Conservation (phyloP, 2,888 invertebrate species). For the Holacanthella duospinosa region DNA sequence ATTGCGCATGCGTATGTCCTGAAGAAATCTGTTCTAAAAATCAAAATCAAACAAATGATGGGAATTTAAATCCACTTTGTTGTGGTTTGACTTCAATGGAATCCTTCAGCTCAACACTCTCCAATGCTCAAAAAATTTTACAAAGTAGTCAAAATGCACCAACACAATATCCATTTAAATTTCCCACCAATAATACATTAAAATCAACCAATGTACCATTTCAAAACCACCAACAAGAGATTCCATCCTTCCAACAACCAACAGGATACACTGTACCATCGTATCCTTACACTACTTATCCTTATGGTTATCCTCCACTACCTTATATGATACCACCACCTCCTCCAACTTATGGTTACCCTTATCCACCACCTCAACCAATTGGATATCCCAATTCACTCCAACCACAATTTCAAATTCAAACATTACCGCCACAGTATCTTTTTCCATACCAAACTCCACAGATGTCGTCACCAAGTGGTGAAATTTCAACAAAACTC, state of each 20-base stretch:
- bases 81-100: background rate
- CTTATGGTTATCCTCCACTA: background rate
- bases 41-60: too few relatives aligned
- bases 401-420: background rate
- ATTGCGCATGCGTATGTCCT: background rate
- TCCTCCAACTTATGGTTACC: background rate
- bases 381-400: background rate
- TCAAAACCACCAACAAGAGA: background rate
- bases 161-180: background rate
- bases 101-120: background rate
- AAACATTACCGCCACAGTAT: background rate
- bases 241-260: background rate
- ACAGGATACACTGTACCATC: background rate
- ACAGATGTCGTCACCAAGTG: background rate
- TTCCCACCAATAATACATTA: background rate
- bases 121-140: background rate
- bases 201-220: background rate
- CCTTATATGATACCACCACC: background rate
- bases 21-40: background rate
- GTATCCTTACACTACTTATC: background rate
- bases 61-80: background rate
- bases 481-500: too few relatives aligned
- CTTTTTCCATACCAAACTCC: background rate
- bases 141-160: background rate
- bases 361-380: background rate